These are phyloP conservation scores for Irena cyanogastra DNA, from an alignment of 2,113 vertebrate species.

Conservation along the genomic window DNA sequence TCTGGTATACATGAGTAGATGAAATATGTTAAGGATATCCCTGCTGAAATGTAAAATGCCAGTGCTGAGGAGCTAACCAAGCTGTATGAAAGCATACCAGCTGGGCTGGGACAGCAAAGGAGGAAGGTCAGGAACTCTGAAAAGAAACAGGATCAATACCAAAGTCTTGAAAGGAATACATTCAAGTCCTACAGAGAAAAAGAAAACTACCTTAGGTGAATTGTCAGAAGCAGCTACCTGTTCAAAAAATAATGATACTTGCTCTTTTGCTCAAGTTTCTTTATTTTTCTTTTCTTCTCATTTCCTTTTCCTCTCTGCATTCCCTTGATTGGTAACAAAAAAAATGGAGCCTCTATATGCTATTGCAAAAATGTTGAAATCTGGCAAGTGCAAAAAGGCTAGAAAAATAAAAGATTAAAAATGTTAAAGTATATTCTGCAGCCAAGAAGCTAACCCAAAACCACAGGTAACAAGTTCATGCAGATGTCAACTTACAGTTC, in stretches of 20 bases:
- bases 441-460: slow-evolving; percentile 1
- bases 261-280: neutral
- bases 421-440: neutral
- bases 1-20: neutral
- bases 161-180: slow-evolving; percentile 30
- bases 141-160: slow-evolving; percentile 23
- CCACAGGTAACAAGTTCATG: slow-evolving; percentile 13
- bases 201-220: slow-evolving; percentile 32
- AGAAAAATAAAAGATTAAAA: neutral
- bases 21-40: neutral
- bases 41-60: slow-evolving; percentile 10
- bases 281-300: neutral
- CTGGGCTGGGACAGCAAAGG: slow-evolving; percentile 10
- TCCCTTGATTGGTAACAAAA: neutral
- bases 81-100: neutral
- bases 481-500: slow-evolving; percentile 20
- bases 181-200: neutral
- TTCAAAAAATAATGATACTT: slow-evolving; percentile 33
- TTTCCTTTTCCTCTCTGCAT: slow-evolving; percentile 14
- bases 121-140: slow-evolving; percentile 36
- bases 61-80: neutral
- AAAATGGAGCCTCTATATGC: neutral
- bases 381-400: neutral
- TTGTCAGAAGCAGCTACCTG: neutral
- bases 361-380: neutral